Evolutionary conservation across 2,888 invertebrate species (phyloP), one percentile per base, ranked within the genome.

Genomic region (Chalcis sispes): DNA sequence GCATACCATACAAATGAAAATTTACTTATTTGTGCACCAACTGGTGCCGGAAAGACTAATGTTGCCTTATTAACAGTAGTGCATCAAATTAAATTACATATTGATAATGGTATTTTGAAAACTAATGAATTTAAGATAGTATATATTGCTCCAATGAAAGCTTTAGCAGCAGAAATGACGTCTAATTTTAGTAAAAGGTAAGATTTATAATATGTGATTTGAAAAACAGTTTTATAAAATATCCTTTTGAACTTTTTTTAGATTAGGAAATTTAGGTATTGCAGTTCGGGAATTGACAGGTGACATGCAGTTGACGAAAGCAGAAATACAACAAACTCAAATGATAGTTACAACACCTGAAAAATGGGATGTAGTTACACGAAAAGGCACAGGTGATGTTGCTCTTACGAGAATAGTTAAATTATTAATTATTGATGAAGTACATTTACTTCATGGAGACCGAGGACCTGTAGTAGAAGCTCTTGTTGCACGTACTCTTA

Each of bases 101-200:
- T 97, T 64, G 93, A 94, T 81, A 92, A 93, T 81, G 94, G 95
- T 71, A 91, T 95, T 2, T 94, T 98, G 70, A 93, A 94, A 89
- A 95, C 95, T 84, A 95, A 98, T 89, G 94, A 96, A 83, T 99
- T 99, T 86, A 99, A 99, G 94, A 97, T 99, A 82, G 95, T 99
- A 64, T 99, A 99, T 89, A 96, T 99, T 81, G 99, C 99, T 0
- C 99, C 99, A 1, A 99, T 99, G 99, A 99, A 99, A 90, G 99
- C 99, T 0, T 89, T 99, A 50, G 99, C 99, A 0, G 94, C 98
- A 0, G 99, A 99, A 91, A 99, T 99, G 98, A 97, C 98, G 0
- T 92, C 93, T 0, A 99, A 96, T 88, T 99, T 99, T 89, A 93
- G 94, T 3, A 94, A 93, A 82, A 76, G 77, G 80, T 77, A 65